Evolutionary conservation across 2,888 invertebrate genomes (phyloP).

Genomic region (Mesopsocus fuscifrons): DNA sequence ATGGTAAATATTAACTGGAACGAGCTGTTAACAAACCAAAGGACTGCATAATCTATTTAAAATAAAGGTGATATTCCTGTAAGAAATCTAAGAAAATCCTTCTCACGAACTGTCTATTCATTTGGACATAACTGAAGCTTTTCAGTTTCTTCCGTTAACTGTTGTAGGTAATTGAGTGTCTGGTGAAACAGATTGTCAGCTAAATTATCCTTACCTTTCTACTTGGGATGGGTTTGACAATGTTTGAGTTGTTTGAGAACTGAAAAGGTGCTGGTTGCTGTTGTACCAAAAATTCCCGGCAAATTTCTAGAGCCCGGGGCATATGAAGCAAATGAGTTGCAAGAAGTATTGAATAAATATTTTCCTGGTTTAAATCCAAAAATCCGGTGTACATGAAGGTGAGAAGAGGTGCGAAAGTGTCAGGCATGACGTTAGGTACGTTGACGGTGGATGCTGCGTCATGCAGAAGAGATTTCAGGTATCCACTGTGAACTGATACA

Average conservation of each 20-base stretch:
- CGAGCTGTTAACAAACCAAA: too few relatives aligned
- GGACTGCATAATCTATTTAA: too few relatives aligned
- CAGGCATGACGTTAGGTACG: slow-evolving; percentile 19
- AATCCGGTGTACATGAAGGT: slow-evolving; percentile 60
- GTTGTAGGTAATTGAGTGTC: too few relatives aligned
- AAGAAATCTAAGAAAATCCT: too few relatives aligned
- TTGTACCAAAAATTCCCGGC: slow-evolving; percentile 39
- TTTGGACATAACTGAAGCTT: too few relatives aligned
- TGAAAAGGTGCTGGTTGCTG: slow-evolving; percentile 22
- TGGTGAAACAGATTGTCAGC: too few relatives aligned
- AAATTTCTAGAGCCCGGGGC: slow-evolving; percentile 49
- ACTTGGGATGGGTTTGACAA: slow-evolving; percentile 37
- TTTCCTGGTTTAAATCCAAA: slow-evolving; percentile 43
- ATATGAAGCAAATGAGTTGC: slow-evolving; percentile 55
- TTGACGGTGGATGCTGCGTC: slow-evolving; percentile 20
- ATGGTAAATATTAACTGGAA: too few relatives aligned
- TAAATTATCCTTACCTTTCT: slow-evolving; percentile 21
- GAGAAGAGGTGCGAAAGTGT: slow-evolving; percentile 41
- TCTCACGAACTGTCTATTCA: too few relatives aligned
- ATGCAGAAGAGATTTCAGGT: slow-evolving; percentile 42
- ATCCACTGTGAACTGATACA: slow-evolving; percentile 47
- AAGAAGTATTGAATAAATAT: slow-evolving; percentile 49
- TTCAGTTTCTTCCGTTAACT: too few relatives aligned
- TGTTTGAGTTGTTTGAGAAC: slow-evolving; percentile 16
- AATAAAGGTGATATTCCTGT: too few relatives aligned